Percentiles rank a stretch among this genome's conserved stretches.
These are phyloP conservation scores for Acrocephalus scirpaceus DNA, from an alignment of 2,797 vertebrate species.

Conservation along the genomic window DNA sequence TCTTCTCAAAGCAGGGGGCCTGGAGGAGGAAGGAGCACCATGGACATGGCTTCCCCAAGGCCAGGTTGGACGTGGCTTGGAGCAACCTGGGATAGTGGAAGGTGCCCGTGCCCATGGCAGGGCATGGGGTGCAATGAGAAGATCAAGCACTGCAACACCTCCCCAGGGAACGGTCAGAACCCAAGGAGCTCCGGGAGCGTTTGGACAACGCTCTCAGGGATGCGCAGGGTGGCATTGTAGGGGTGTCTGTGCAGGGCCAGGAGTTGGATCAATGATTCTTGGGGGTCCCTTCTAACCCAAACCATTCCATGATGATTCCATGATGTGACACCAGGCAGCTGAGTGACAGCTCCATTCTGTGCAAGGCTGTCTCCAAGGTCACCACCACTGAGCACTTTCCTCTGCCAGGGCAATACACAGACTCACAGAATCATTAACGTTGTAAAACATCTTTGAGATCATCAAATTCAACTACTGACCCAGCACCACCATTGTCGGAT, in stretches of 20 bases:
- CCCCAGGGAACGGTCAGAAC: neutral
- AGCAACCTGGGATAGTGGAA: neutral
- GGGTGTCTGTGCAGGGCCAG: neutral
- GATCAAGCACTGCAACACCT: neutral
- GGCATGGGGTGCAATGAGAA: neutral
- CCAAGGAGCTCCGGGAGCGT: neutral
- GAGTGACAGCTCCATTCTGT: rapidly evolving
- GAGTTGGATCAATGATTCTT: neutral
- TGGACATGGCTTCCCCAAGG: neutral
- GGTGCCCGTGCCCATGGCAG: neutral
- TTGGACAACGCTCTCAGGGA: neutral
- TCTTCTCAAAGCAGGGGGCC: neutral
- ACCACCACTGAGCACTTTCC: neutral
- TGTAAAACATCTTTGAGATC: neutral
- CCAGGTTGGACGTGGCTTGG: rapidly evolving
- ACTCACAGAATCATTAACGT: neutral
- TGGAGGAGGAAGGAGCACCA: neutral
- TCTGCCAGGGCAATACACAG: rapidly evolving
- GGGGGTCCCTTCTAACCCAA: neutral
- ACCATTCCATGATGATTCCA: neutral
- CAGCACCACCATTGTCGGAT: neutral
- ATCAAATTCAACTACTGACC: neutral
- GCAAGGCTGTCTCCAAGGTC: neutral
- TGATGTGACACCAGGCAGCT: neutral
- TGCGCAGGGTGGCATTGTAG: neutral